Base-by-base conservation (phyloP, 2,113 vertebrate genomes). In the Petromus typicus region DNA sequence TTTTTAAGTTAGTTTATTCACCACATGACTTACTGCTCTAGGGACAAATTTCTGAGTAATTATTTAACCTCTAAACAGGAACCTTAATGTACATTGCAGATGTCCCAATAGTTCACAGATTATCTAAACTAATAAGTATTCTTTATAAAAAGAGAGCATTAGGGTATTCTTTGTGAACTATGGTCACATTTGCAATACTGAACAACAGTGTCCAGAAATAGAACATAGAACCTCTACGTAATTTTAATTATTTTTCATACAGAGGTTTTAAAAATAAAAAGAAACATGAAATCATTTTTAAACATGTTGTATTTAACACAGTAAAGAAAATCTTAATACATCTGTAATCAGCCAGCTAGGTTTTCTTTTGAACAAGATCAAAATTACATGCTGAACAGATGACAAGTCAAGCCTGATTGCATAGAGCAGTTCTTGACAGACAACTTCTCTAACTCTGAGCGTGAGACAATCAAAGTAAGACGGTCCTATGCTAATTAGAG, bases 401-500 rank as follows among this genome's bases (percentile, higher is more conserved):
- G 37, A n/a, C 57, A 84, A 97, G 75, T 43, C 43, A 83, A 84
- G 43, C 7, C 18, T 48, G 30, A 51, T 83, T 86, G 18, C 14
- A 78, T 56, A 25, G 37, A 73, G 51, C 76, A 57, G 37, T 32
- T 40, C 11, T 86, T 84, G 86, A 93, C 43, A 89, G 79, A 91
- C 64, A 94, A 71, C 6, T 32, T 95, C 71, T 92, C 20, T 66
- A 71, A 57, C 51, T 93, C 86, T 81, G 69, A 93, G 81, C 83
- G 80, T 12, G 75, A 89, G 75, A 71, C 78, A 71, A 83, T 89
- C 96, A 87, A 71, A 93, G 82, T 23, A 83, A 95, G 79, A 87
- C 40, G 83, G 93, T 43, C 45, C 80, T 81, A 43, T 94, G 93
- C 80, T 97, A 95, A 97, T 95, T 92, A 95, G 57, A 12, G 37